These are phyloP conservation scores for Dendrocincla tyrannina DNA, from an alignment of 2,797 vertebrate species.

Conservation along the genomic window DNA sequence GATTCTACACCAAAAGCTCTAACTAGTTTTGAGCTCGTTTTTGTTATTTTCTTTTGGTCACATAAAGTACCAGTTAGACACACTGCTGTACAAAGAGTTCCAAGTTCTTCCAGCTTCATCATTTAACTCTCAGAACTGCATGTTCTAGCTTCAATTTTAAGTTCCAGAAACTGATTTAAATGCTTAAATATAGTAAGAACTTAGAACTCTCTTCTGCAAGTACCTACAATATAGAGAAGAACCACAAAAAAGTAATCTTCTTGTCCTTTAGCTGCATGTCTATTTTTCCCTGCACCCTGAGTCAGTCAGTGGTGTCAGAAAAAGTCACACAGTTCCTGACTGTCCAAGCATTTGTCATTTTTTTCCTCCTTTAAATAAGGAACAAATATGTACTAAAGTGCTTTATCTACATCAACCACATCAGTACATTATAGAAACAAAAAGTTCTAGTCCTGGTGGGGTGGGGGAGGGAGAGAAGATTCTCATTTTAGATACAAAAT, in stretches of 20 bases:
- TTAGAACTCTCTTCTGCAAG: slow-evolving; percentile 42
- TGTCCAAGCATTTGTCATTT: slow-evolving; percentile 67
- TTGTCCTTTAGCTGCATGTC: slow-evolving; percentile 61
- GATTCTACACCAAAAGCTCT: slow-evolving; percentile 8
- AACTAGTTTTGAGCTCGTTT: not conserved
- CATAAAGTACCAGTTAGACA: slow-evolving; percentile 68
- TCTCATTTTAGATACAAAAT: slow-evolving; percentile 78
- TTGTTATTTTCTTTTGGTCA: slow-evolving; percentile 69
- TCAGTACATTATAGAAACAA: slow-evolving; percentile 81
- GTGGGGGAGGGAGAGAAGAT: slow-evolving; percentile 59
- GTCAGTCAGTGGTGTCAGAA: slow-evolving; percentile 66
- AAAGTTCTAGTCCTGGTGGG: slow-evolving; percentile 72
- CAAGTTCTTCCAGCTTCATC: slow-evolving; percentile 67
- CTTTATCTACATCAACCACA: slow-evolving; percentile 80
- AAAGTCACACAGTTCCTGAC: slow-evolving; percentile 72
- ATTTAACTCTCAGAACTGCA: slow-evolving; percentile 35
- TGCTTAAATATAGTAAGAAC: not conserved
- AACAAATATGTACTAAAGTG: slow-evolving; percentile 85
- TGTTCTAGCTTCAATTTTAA: slow-evolving; percentile 43
- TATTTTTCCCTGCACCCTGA: slow-evolving; percentile 67
- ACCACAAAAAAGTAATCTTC: slow-evolving; percentile 56
- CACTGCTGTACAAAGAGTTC: slow-evolving; percentile 58
- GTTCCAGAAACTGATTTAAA: slow-evolving; percentile 39
- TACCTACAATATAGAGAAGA: slow-evolving; percentile 46
- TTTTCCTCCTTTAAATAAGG: slow-evolving; percentile 72